These are phyloP conservation scores for Nilaparvata lugens DNA, from an alignment of 1,140 invertebrate species.

Conservation along the genomic window DNA sequence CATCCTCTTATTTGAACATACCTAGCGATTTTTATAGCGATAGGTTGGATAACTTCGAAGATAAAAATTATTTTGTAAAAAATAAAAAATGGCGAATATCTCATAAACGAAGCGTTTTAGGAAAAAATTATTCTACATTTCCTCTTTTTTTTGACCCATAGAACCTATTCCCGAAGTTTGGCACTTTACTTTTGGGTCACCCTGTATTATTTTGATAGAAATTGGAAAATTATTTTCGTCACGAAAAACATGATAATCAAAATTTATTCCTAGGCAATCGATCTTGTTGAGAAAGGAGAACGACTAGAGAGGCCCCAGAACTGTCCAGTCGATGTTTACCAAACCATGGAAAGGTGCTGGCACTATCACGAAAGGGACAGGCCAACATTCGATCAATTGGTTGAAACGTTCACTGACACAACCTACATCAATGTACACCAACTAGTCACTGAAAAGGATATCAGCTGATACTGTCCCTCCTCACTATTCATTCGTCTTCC, in stretches of 20 bases:
- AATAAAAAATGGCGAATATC: too few species aligned
- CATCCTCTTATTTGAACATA: too few species aligned
- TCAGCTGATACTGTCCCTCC: conserved; percentile 21
- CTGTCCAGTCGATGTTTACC: conserved; percentile 78
- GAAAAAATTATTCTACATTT: too few species aligned
- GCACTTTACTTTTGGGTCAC: too few species aligned
- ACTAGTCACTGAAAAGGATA: conserved; percentile 39
- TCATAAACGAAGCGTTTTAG: too few species aligned
- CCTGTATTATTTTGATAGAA: not conserved
- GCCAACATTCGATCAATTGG: conserved; percentile 72
- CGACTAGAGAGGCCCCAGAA: conserved; percentile 64
- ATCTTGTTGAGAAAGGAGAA: conserved; percentile 64
- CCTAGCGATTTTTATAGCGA: too few species aligned
- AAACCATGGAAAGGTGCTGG: conserved; percentile 88
- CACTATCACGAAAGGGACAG: conserved; percentile 61
- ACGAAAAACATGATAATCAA: not conserved
- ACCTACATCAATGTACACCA: conserved; percentile 60
- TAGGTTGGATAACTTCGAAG: too few species aligned
- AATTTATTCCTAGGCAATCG: conserved; percentile 57
- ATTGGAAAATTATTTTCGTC: too few species aligned
- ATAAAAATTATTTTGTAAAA: too few species aligned
- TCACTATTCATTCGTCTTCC: not conserved
- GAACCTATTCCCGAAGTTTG: too few species aligned
- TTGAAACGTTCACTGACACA: conserved; percentile 61
- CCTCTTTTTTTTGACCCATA: too few species aligned